Evolutionary conservation across 2,797 vertebrate species (phyloP).

Genomic region (Cyprinodon diabolis): DNA sequence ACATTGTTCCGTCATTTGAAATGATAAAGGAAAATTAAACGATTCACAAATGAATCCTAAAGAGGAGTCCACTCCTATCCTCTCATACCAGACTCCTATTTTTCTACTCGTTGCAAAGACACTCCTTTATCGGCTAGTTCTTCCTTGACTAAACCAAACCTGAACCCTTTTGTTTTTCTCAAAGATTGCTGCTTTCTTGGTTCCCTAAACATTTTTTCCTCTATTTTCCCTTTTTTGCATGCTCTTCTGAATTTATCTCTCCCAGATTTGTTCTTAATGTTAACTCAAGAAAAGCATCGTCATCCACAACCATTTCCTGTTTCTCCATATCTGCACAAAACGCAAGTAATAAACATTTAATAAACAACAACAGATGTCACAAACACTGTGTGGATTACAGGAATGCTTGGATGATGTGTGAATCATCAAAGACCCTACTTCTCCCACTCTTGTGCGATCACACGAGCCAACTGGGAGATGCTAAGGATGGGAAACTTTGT

Average conservation of each 20-base stretch:
- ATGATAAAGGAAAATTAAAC: slow-evolving; percentile 44
- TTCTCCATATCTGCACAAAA: slow-evolving; percentile 14
- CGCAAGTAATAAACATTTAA: slow-evolving; percentile 40
- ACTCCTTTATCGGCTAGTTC: slow-evolving; percentile 90
- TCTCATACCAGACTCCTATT: slow-evolving; percentile 88
- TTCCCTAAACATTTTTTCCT: slow-evolving; percentile 78
- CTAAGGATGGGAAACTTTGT: slow-evolving; percentile 62
- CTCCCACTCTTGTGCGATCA: slow-evolving; percentile 33
- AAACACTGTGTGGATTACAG: slow-evolving; percentile 53
- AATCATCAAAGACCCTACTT: slow-evolving; percentile 61
- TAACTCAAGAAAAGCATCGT: slow-evolving; percentile 66
- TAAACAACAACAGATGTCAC: slow-evolving; percentile 72
- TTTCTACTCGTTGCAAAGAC: slow-evolving; percentile 89
- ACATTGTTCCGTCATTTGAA: background rate
- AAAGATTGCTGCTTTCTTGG: slow-evolving; percentile 91
- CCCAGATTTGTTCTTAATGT: slow-evolving; percentile 58
- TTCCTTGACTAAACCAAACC: slow-evolving; percentile 92
- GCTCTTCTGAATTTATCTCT: slow-evolving; percentile 55
- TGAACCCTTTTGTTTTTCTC: slow-evolving; percentile 90
- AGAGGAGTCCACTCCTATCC: slow-evolving; percentile 83
- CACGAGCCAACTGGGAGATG: slow-evolving; percentile 62
- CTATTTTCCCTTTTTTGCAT: slow-evolving; percentile 11
- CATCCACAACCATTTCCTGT: slow-evolving; percentile 41
- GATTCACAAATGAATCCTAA: slow-evolving; percentile 83
- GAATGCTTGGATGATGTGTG: slow-evolving; percentile 50